phyloP scores from a whole-genome alignment of 2,113 vertebrate species.

The Lepus americanus region DNA sequence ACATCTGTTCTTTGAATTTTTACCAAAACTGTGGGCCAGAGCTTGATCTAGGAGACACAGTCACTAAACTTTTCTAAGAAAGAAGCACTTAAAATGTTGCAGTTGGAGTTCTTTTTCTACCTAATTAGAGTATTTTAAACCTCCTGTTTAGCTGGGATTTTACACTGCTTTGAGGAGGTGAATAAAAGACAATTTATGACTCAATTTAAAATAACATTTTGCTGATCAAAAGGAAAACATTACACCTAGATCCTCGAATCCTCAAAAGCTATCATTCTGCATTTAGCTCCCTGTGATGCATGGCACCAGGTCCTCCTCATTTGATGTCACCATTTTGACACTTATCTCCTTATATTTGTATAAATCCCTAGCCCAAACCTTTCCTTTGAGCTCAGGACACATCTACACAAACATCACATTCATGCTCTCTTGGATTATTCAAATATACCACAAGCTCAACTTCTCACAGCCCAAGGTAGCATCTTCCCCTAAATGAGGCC shows the following conservation, averaged over 20 bases:
- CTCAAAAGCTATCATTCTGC: neutral
- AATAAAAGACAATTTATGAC: neutral
- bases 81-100: neutral
- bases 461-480: neutral
- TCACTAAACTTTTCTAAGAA: neutral
- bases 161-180: conserved; percentile 10
- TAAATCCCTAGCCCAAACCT: neutral
- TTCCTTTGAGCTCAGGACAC: neutral
- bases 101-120: neutral
- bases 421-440: neutral
- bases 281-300: neutral
- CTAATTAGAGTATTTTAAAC: neutral
- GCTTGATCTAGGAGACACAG: neutral
- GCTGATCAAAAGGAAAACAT: neutral
- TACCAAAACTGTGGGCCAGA: conserved; percentile 3
- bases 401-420: neutral
- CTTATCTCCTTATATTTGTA: neutral
- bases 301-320: neutral
- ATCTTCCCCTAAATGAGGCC: neutral
- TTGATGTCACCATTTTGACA: neutral
- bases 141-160: conserved; percentile 14
- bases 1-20: conserved; percentile 64
- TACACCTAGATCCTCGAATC: neutral
- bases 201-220: neutral
- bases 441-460: neutral